Percentiles rank a stretch among this genome's conserved stretches.
Evolutionary conservation across 2,888 invertebrate genomes (phyloP).

Genomic region (Chydorus sphaericus): DNA sequence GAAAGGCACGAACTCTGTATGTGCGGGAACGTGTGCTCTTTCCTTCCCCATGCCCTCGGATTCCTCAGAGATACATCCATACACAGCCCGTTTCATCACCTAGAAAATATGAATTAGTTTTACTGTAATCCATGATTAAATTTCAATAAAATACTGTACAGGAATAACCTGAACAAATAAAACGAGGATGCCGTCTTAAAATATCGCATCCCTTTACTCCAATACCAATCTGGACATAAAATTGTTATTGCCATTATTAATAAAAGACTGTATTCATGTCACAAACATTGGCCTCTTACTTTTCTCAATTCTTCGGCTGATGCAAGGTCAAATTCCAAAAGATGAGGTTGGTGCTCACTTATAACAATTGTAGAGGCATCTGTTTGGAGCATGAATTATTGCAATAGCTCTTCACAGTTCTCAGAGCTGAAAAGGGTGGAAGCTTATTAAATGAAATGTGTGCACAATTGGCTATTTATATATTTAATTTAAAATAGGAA

Average conservation of each 20-base stretch:
- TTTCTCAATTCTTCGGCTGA: constrained; percentile 61
- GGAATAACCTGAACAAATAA: constrained; percentile 60
- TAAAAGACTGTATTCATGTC: constrained; percentile 11
- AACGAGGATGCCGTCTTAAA: constrained; percentile 42
- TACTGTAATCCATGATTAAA: not conserved
- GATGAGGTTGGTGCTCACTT: constrained; percentile 79
- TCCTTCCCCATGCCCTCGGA: constrained; percentile 48
- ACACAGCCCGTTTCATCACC: constrained; percentile 62
- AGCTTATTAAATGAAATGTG: not conserved
- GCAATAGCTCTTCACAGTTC: constrained; percentile 80
- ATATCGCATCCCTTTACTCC: constrained; percentile 63
- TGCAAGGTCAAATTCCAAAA: constrained; percentile 74
- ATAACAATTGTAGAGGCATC: constrained; percentile 58
- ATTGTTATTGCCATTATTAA: not conserved
- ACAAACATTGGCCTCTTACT: constrained; percentile 42
- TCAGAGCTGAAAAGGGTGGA: constrained; percentile 53
- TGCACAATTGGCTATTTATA: not conserved
- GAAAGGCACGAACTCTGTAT: constrained; percentile 77
- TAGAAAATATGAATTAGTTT: not conserved
- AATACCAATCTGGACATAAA: constrained; percentile 38
- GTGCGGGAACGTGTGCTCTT: constrained; percentile 73
- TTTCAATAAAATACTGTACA: too few relatives aligned
- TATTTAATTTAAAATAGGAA: too few relatives aligned
- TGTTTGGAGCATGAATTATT: constrained; percentile 69
- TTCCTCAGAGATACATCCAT: constrained; percentile 72